These are phyloP conservation scores for Gobiocypris rarus DNA, from an alignment of 2,113 vertebrate species.

Conservation along the genomic window DNA sequence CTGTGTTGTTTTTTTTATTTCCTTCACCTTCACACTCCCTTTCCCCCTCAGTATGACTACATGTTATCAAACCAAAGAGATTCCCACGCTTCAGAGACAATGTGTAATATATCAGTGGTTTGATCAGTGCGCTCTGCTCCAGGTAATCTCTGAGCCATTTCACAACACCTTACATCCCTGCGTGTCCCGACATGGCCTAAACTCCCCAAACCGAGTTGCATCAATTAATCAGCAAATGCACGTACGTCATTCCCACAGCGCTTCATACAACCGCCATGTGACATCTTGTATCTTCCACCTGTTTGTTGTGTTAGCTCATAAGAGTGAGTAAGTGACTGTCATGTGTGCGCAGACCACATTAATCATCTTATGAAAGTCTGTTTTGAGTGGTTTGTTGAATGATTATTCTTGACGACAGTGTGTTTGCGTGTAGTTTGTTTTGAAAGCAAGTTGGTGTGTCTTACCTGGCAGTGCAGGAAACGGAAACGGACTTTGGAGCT, in stretches of 20 bases:
- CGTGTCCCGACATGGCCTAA: conserved; percentile 71
- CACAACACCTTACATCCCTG: conserved; percentile 62
- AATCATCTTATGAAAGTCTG: conserved; percentile 20
- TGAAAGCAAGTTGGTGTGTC: neutral
- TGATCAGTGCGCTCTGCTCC: conserved; percentile 65
- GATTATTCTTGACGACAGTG: neutral
- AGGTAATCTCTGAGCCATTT: conserved; percentile 61
- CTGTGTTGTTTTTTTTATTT: conserved; percentile 33
- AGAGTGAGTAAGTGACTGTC: conserved; percentile 60
- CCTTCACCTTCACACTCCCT: conserved; percentile 18
- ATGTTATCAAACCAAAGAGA: conserved; percentile 60
- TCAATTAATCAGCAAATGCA: conserved; percentile 64
- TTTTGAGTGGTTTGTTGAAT: neutral
- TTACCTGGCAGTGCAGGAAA: conserved; percentile 91
- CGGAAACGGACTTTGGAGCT: conserved; percentile 93
- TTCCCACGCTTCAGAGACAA: conserved; percentile 66
- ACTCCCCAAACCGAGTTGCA: conserved; percentile 44
- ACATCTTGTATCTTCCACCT: conserved; percentile 65
- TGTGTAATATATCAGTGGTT: conserved; percentile 64
- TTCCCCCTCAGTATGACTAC: conserved; percentile 51
- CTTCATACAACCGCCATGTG: conserved; percentile 56
- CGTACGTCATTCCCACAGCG: conserved; percentile 57
- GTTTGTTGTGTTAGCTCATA: conserved; percentile 51
- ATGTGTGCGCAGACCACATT: conserved; percentile 13
- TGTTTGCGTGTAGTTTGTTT: conserved; percentile 15